Base-by-base conservation (phyloP, 2,797 vertebrate species). In the Muraenolepis orangiensis region DNA sequence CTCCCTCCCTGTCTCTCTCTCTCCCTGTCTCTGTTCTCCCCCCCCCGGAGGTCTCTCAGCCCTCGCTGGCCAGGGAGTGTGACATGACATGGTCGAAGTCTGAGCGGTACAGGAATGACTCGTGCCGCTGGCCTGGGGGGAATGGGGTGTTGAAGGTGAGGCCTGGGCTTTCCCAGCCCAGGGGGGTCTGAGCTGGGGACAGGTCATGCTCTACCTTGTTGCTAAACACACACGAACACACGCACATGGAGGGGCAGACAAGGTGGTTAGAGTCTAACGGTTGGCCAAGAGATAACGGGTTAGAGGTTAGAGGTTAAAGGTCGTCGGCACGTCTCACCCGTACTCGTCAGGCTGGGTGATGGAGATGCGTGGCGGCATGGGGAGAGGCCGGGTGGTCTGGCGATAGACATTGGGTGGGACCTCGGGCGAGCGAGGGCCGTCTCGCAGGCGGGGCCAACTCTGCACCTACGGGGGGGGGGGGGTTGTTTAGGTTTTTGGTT, bases 41-140 rank as follows among this genome's bases (percentile, higher is more conserved):
- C 18, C 57, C 28, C 29, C 36, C 2, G 67, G 13, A 77, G 4
- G 57, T 74, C 18, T 70, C 89, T 90, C 81, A 93, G 92, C 91
- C 92, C 88, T 93, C 92, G 11, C 91, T 92, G 78, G 88, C 87
- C 16, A 93, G 82, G 72, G 91, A 92, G 79, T 95, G 96, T 0
- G 95, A 96, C 92, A 95, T 94, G 90, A 96, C 95, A 6, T 93
- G 96, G 90, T 96, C 95, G 0, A 95, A 96, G 92, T 96, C 96
- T 0, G 95, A 96, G 32, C 95, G 94, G 88, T 96, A 96, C 30
- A 96, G 94, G 90, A 97, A 97, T 67, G 95, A 96, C 82, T 97
- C 95, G 4, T 95, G 89, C 29, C 95, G 94, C 90, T 95, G 95
- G 82, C 94, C 92, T 74, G 93, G 89, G 76, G 92, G 90, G 28